Evolutionary conservation across 2,797 vertebrate genomes (phyloP).

Genomic region (Pseudomugil gertrudae): DNA sequence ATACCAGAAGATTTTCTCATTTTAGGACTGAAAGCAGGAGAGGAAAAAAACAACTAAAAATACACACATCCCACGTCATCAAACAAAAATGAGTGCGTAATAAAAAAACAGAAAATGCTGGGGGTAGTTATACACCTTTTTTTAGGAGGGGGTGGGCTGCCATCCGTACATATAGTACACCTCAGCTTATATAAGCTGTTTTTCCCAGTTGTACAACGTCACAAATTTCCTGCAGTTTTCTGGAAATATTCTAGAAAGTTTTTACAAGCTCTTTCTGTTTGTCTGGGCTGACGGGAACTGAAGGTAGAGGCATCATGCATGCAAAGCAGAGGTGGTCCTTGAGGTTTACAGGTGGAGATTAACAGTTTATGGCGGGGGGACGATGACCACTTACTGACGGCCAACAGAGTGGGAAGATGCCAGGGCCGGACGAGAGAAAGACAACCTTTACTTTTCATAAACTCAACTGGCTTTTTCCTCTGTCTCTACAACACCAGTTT

Average conservation of each 20-base stretch:
- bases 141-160: too few relatives aligned
- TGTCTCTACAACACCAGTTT: constrained; percentile 14
- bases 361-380: constrained; percentile 42
- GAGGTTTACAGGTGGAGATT: constrained; percentile 49
- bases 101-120: neutral
- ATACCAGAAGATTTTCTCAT: neutral
- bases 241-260: neutral
- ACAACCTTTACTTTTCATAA: constrained; percentile 32
- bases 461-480: constrained; percentile 10
- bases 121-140: too few relatives aligned
- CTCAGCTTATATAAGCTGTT: neutral
- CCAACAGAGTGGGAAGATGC: neutral
- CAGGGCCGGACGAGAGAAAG: constrained; percentile 6
- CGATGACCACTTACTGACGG: constrained; percentile 49
- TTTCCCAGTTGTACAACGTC: neutral
- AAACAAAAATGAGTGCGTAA: neutral
- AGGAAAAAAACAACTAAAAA: neutral
- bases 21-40: neutral
- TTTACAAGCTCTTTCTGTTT: constrained; percentile 9
- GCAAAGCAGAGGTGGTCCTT: constrained; percentile 46
- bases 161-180: neutral
- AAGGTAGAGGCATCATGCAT: neutral
- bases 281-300: neutral
- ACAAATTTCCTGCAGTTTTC: neutral
- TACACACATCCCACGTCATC: neutral